Evolutionary conservation across 2,113 vertebrate genomes (phyloP).

Genomic region (Sprattus sprattus): DNA sequence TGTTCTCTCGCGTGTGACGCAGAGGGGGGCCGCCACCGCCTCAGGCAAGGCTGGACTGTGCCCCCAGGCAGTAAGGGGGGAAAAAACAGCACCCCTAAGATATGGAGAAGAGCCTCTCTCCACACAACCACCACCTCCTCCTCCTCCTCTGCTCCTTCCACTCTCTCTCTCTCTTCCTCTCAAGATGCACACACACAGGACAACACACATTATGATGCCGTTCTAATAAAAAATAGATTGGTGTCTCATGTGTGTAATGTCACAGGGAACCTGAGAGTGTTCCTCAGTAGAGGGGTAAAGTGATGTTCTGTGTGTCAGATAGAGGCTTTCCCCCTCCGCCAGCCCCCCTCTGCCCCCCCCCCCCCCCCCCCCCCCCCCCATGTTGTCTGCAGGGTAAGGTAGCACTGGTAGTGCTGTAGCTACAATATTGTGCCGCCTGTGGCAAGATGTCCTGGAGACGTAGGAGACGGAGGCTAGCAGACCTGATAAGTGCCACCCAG

Average conservation of each 20-base stretch:
- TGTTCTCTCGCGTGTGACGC: conserved; percentile 76
- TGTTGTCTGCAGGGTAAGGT: not conserved
- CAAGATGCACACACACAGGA: conserved; percentile 2
- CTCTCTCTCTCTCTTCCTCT: not conserved
- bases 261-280: not conserved
- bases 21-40: conserved; percentile 82
- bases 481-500: conserved; percentile 83
- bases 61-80: conserved; percentile 79
- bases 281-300: not conserved
- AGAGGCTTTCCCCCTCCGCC: not conserved
- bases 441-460: conserved; percentile 15
- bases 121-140: not conserved
- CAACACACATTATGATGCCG: not conserved
- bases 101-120: conserved; percentile 60
- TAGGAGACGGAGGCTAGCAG: conserved; percentile 76
- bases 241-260: not conserved
- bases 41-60: conserved; percentile 84
- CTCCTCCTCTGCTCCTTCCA: not conserved
- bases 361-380: not conserved
- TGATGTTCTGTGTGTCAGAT: not conserved
- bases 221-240: not conserved
- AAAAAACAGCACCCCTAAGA: conserved; percentile 79
- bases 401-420: not conserved
- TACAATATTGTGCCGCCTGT: not conserved
- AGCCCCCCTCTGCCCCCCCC: not conserved